phyloP scores from a whole-genome alignment of 2,113 vertebrate genomes.

The Oreochromis aureus region DNA sequence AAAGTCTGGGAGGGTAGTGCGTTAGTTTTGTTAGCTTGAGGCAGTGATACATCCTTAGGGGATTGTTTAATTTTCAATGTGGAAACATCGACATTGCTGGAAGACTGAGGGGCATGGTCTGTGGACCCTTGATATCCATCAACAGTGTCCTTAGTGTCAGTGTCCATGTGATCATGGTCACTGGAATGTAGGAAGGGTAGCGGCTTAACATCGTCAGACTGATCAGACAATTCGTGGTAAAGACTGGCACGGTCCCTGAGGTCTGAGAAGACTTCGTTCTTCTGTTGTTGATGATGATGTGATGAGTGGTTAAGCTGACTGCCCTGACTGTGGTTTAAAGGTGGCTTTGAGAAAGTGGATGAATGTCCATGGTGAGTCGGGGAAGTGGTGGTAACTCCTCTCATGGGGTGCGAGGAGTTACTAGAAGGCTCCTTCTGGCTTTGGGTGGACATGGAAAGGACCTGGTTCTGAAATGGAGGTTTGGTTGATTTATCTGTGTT shows the following conservation, averaged over 20 bases:
- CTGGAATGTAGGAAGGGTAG: slow-evolving; percentile 78
- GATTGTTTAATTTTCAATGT: slow-evolving; percentile 46
- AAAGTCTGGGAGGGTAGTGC: slow-evolving; percentile 79
- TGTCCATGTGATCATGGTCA: slow-evolving; percentile 66
- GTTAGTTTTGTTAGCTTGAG: slow-evolving; percentile 59
- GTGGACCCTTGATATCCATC: slow-evolving; percentile 19
- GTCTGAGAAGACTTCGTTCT: slow-evolving; percentile 46
- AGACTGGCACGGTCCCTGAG: slow-evolving; percentile 13
- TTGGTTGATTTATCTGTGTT: slow-evolving; percentile 59
- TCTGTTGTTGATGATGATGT: slow-evolving; percentile 3
- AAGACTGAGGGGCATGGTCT: neutral
- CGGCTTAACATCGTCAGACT: slow-evolving; percentile 59
- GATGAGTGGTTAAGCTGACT: slow-evolving; percentile 36
- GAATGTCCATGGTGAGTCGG: slow-evolving; percentile 31
- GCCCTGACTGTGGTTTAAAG: slow-evolving; percentile 30
- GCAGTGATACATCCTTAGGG: slow-evolving; percentile 39
- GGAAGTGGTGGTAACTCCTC: slow-evolving; percentile 13
- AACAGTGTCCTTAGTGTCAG: slow-evolving; percentile 13
- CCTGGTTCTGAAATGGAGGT: slow-evolving; percentile 64
- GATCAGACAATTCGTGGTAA: slow-evolving; percentile 41
- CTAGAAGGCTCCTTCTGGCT: slow-evolving; percentile 1
- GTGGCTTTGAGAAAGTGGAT: slow-evolving; percentile 36
- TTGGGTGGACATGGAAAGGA: slow-evolving; percentile 23
- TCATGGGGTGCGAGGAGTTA: slow-evolving; percentile 56
- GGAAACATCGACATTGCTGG: slow-evolving; percentile 31